Evolutionary conservation across 2,888 invertebrate species (phyloP), one percentile per base, ranked within the genome.

Genomic region (Leptodirus hochenwartii): DNA sequence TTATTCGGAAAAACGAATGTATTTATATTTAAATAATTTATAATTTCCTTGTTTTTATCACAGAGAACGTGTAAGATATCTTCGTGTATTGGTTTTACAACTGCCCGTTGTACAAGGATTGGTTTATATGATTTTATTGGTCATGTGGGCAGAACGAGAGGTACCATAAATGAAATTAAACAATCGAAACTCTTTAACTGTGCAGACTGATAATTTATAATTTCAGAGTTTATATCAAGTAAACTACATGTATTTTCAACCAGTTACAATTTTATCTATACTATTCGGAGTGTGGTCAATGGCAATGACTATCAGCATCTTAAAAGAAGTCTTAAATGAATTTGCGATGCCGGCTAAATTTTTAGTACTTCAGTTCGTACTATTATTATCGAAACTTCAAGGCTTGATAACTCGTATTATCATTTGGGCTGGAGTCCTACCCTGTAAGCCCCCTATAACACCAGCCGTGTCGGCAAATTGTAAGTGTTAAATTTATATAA

Each of bases 201-300:
- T n/a, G n/a, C n/a, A n/a, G n/a, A n/a, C n/a, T n/a, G 8, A 29
- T n/a, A 30, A 4, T 11, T 30, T 40, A 28, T 29, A 36, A 37
- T 53, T 54, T 30, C 57, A 71, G 70, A 59, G 58, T 41, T 44
- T 70, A 29, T 70, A 68, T 44, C 52, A 60, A 40, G 54, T 62
- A 6, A 62, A 61, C 43, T 66, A 69, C 45, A 49, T 66, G 42
- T 76, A 64, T 48, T 53, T 76, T 32, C 74, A 74, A 50, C 72
- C 73, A 2, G 50, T 76, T 24, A 59, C 71, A 22, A 60, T 67
- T 3, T 51, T 59, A 2, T 77, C 76, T 4, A 74, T 78, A 34
- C 51, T 77, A 5, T 53, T 68, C 15, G 76, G 71, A 9, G 59
- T 77, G 25, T 78, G 76, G 68, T 72, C 72, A 2, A 61, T 75